Evolutionary conservation across 2,888 invertebrate genomes (phyloP), one percentile per base, ranked within the genome.

Genomic region (Bombylius discolor): DNA sequence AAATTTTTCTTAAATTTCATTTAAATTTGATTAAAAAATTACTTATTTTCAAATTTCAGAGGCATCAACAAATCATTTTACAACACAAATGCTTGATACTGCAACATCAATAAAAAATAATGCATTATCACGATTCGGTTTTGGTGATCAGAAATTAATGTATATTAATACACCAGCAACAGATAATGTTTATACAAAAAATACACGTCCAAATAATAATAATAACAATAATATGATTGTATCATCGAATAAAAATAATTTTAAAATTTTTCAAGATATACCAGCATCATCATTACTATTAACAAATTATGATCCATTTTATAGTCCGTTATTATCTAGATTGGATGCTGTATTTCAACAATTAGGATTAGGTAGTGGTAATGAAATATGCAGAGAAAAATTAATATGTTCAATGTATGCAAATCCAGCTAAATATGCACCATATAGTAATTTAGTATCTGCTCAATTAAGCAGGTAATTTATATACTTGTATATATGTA

Each of bases 281-380:
- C 90, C 90, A 36, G 81, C 84, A 34, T 89, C 89, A 1, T 89
- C 89, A 1, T 76, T 90, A 70, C 79, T 90, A 53, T 76, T 91
- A 56, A 87, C 88, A 61, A 89, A 87, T 71, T 92, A 89, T 72
- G 92, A 92, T 70, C 91, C 92, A 0, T 92, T 92, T 76, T 92
- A 92, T 72, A 90, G 90, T 61, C 92, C 92, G 0, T 70, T 92
- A 33, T 72, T 92, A 14, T 92, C 91, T 0, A 78, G 92, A 14
- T 78, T 92, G 55, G 92, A 91, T 64, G 85, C 89, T 0, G 88
- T 91, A 49, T 91, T 90, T 72, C 84, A 85, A 50, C 81, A 81
- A 69, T 69, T 83, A 61, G 87, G 89, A 46, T 76, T 85, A 31
- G 78, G 80, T 3, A 65, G 75, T 6, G 80, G 81, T 61, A 78